Percentiles rank a stretch among this genome's conserved stretches.
Evolutionary conservation across 2,797 vertebrate genomes (phyloP).

Genomic region (Lithobates sylvaticus): DNA sequence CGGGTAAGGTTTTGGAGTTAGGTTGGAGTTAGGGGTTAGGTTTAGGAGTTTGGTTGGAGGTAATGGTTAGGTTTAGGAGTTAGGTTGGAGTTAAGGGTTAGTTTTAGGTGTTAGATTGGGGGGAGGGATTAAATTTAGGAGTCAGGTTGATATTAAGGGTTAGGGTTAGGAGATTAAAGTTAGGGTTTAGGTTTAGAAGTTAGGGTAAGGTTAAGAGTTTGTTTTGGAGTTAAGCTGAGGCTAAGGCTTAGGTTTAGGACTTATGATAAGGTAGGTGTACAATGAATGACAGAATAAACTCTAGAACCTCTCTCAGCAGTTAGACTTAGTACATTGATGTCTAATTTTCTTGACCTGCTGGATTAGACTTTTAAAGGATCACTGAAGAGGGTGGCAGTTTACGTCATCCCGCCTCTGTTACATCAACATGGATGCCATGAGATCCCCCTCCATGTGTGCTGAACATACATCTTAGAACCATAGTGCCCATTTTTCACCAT

Average conservation of each 20-base stretch:
- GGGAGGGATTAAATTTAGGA: too few relatives aligned
- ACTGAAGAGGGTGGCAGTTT: too few relatives aligned
- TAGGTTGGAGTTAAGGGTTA: not conserved
- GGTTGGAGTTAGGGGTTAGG: too few relatives aligned
- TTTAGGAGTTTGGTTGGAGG: too few relatives aligned
- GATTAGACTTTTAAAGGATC: not conserved
- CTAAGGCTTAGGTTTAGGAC: too few relatives aligned
- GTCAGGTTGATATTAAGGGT: too few relatives aligned
- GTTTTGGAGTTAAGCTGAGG: too few relatives aligned
- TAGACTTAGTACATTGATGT: too few relatives aligned
- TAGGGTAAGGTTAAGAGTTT: too few relatives aligned
- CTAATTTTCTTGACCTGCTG: not conserved
- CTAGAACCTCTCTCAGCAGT: not conserved
- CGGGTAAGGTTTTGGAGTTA: not conserved
- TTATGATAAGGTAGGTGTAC: not conserved
- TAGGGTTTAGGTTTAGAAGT: too few relatives aligned
- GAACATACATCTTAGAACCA: not conserved
- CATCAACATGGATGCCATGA: not conserved
- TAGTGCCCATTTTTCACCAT: not conserved
- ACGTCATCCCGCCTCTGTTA: too few relatives aligned
- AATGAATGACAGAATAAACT: not conserved
- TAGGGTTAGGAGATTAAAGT: too few relatives aligned
- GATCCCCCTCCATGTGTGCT: not conserved
- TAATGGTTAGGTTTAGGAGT: not conserved
- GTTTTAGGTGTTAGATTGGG: not conserved